Conservation (phyloP, 2,888 invertebrate genomes). For the Orthonevra nobilis region DNA sequence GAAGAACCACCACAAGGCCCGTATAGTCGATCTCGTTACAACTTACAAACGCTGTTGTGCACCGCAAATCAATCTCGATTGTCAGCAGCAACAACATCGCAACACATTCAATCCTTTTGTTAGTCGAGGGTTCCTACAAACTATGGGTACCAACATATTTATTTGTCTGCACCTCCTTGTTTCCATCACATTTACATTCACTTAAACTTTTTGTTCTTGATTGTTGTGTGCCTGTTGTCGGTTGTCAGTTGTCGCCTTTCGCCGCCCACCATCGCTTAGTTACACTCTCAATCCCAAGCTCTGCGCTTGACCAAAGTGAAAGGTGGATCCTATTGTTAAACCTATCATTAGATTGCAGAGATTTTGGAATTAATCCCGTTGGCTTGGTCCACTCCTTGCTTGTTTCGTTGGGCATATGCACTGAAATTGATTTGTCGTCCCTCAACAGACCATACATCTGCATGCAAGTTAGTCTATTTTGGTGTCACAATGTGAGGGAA, state of each 20-base stretch:
- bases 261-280: slow-evolving; percentile 32
- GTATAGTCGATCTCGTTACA: slow-evolving; percentile 22
- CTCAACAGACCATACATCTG: not conserved
- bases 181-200: slow-evolving; percentile 42
- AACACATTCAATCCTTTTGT: slow-evolving; percentile 57
- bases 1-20: too few species aligned
- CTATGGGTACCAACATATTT: slow-evolving; percentile 29
- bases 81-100: slow-evolving; percentile 38
- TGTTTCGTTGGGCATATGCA: slow-evolving; percentile 5
- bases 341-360: slow-evolving; percentile 35
- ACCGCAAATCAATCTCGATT: slow-evolving; percentile 53
- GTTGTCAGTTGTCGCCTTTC: too few species aligned
- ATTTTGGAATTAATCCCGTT: slow-evolving; percentile 49
- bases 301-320: slow-evolving; percentile 33
- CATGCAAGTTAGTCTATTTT: slow-evolving; percentile 61
- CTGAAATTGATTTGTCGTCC: slow-evolving; percentile 54
- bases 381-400: slow-evolving; percentile 38
- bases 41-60: slow-evolving; percentile 28
- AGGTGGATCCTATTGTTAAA: slow-evolving; percentile 59
- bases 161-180: slow-evolving; percentile 17
- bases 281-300: not conserved
- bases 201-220: slow-evolving; percentile 41
- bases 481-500: too few species aligned
- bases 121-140: slow-evolving; percentile 20
- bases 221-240: slow-evolving; percentile 16